Conservation (phyloP, 2,888 invertebrate genomes). For the Andrena camellia region DNA sequence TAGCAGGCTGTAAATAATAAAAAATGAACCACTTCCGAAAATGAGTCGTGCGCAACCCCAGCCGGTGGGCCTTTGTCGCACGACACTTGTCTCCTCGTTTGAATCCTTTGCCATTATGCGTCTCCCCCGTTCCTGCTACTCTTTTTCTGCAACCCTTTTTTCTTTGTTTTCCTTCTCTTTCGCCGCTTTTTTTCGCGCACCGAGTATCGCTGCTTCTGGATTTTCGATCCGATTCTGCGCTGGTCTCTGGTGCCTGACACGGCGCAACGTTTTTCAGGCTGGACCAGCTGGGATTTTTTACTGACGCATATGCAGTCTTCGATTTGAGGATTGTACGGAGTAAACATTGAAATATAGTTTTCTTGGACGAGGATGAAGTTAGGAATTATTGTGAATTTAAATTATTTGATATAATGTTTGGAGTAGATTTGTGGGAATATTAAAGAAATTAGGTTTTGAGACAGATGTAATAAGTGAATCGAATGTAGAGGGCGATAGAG, state of each 20-base stretch:
- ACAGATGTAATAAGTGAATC: too few relatives aligned
- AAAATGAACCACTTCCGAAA: conserved; percentile 76
- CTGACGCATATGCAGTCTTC: not conserved
- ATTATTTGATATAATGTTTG: too few relatives aligned
- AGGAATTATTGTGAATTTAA: too few relatives aligned
- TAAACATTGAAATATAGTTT: too few relatives aligned
- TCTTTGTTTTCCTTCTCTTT: conserved; percentile 7
- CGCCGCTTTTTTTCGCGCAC: not conserved
- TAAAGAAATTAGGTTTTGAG: too few relatives aligned
- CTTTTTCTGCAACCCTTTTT: conserved; percentile 8
- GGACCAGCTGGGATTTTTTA: not conserved
- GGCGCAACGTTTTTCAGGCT: not conserved
- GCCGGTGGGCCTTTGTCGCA: conserved; percentile 68
- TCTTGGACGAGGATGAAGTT: not conserved
- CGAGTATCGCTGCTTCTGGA: conserved; percentile 24
- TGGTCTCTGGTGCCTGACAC: not conserved
- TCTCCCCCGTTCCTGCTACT: conserved; percentile 42
- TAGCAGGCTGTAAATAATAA: conserved; percentile 71
- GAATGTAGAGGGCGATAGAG: too few relatives aligned
- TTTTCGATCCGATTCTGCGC: conserved; percentile 42
- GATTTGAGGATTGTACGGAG: not conserved
- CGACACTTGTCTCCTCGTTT: conserved; percentile 73
- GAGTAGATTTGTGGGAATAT: too few relatives aligned
- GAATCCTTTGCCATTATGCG: conserved; percentile 61
- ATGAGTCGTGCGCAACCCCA: conserved; percentile 70